Conservation (phyloP, 2,888 invertebrate species). For the Coelinius sp. region DNA sequence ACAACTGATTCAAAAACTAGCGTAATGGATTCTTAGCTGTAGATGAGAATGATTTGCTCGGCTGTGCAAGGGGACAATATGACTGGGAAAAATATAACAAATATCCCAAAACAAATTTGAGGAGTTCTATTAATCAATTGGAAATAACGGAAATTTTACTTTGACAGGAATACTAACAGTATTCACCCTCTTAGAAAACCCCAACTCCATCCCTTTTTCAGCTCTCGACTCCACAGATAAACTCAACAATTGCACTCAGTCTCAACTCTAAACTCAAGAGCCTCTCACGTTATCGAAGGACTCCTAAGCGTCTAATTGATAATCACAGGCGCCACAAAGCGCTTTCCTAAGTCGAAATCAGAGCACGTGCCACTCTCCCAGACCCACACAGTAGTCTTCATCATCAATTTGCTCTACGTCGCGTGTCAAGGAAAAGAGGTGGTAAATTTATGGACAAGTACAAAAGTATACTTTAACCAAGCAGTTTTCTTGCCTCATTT, state of each 20-base stretch:
- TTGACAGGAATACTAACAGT: too few relatives aligned
- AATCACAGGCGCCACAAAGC: background rate
- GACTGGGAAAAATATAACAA: background rate
- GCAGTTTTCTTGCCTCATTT: background rate
- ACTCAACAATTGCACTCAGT: too few relatives aligned
- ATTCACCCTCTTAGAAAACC: too few relatives aligned
- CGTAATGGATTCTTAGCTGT: background rate
- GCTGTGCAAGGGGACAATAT: background rate
- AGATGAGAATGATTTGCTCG: background rate
- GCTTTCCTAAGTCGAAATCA: background rate
- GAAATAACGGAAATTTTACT: too few relatives aligned
- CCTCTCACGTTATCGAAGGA: background rate
- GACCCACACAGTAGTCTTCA: background rate
- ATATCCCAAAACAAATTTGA: background rate
- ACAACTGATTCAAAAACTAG: slow-evolving; percentile 15
- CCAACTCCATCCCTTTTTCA: too few relatives aligned
- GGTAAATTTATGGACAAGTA: background rate
- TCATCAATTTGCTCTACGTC: background rate
- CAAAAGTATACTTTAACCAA: too few relatives aligned
- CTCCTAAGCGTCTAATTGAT: background rate
- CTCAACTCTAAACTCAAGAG: background rate
- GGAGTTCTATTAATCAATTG: background rate
- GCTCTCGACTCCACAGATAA: too few relatives aligned
- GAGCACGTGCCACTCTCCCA: background rate
- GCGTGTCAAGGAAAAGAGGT: background rate